phyloP scores from a whole-genome alignment of 2,888 invertebrate genomes.

The Globia sparganii region DNA sequence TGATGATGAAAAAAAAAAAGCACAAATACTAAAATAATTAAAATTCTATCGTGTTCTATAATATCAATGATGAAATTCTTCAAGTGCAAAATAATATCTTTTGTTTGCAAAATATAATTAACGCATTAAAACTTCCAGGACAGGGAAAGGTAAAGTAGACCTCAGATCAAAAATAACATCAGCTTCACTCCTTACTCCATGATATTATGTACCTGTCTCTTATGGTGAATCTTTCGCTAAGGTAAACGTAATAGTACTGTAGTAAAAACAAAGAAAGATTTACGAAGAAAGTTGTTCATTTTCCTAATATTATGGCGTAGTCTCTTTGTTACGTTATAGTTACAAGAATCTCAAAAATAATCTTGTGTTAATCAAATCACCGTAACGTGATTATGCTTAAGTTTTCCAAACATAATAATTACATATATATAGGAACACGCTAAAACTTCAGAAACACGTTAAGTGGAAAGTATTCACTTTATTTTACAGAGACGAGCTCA shows the following conservation, averaged over 20 bases:
- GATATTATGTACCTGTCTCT: not conserved
- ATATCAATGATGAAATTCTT: not conserved
- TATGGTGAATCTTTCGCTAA: not conserved
- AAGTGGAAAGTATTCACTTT: conserved; percentile 45
- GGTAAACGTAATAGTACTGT: not conserved
- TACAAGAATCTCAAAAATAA: not conserved
- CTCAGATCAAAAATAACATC: conserved; percentile 35
- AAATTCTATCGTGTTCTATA: not conserved
- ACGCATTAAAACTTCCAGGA: conserved; percentile 1
- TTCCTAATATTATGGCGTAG: not conserved
- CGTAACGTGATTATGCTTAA: not conserved
- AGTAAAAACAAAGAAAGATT: not conserved
- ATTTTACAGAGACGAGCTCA: conserved; percentile 24
- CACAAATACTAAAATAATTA: not conserved
- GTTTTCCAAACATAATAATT: conserved; percentile 17
- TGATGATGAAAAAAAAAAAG: too few species aligned
- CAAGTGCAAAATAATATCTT: not conserved
- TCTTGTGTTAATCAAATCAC: not conserved
- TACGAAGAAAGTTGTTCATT: conserved; percentile 1
- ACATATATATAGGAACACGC: not conserved
- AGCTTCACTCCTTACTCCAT: conserved; percentile 2
- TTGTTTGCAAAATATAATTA: conserved; percentile 15
- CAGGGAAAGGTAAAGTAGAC: conserved; percentile 18
- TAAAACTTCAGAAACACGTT: conserved; percentile 26
- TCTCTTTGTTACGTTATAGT: not conserved